phyloP scores from a whole-genome alignment of 2,888 invertebrate genomes.

The Camponotus fellah region DNA sequence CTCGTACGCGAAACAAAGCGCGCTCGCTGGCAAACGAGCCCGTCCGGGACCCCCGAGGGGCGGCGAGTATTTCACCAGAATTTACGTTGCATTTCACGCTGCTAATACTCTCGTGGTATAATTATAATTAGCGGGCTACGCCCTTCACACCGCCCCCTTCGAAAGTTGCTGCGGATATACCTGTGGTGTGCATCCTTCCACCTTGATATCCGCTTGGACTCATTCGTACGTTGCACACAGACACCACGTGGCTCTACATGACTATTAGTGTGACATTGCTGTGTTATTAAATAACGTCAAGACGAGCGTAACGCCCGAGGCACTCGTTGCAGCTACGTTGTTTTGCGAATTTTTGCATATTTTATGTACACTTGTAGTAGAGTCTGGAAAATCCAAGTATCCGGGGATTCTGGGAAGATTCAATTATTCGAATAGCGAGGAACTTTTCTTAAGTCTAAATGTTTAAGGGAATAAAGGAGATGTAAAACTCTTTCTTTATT shows the following conservation, averaged over 20 bases:
- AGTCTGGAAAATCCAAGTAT: background rate
- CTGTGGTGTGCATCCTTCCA: conserved; percentile 68
- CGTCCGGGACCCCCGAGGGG: conserved; percentile 72
- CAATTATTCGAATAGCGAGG: conserved; percentile 3
- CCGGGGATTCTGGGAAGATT: background rate
- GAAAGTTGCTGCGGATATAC: conserved; percentile 67
- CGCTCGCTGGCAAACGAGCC: conserved; percentile 70
- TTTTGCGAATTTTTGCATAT: conserved; percentile 6
- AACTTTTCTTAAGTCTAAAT: background rate
- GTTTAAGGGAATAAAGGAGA: background rate
- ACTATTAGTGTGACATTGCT: conserved; percentile 40
- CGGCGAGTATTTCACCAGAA: conserved; percentile 82
- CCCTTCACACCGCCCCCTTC: conserved; percentile 84
- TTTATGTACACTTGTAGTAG: background rate
- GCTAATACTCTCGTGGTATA: conserved; percentile 85
- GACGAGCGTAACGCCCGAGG: conserved; percentile 28
- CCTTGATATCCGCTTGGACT: conserved; percentile 68
- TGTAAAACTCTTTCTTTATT: background rate
- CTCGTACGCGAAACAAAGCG: conserved; percentile 67
- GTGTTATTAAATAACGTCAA: conserved; percentile 46
- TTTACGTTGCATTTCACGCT: conserved; percentile 85
- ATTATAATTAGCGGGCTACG: conserved; percentile 86
- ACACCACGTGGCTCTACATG: background rate
- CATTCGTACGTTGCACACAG: background rate
- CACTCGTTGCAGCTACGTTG: background rate